These are phyloP conservation scores for Pammene fasciana DNA, from an alignment of 2,888 invertebrate genomes.

Conservation along the genomic window DNA sequence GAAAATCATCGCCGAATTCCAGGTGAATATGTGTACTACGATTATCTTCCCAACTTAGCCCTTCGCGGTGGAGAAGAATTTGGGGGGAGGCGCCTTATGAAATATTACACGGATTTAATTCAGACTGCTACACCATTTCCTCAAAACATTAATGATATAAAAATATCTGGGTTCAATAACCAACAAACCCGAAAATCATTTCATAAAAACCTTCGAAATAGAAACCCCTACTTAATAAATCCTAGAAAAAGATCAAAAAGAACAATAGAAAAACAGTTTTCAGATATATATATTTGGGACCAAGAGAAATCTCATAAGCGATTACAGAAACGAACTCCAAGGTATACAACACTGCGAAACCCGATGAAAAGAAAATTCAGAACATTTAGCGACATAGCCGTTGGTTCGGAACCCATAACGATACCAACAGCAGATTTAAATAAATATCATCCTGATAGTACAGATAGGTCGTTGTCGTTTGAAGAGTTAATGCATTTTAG, in stretches of 20 bases:
- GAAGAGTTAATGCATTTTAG: constrained; percentile 74
- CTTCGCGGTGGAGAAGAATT: constrained; percentile 54
- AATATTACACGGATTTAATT: constrained; percentile 39
- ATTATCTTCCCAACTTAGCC: constrained; percentile 56
- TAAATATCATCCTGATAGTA: constrained; percentile 50
- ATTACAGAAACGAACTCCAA: constrained; percentile 58
- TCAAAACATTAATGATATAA: constrained; percentile 3
- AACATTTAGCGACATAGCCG: constrained; percentile 41
- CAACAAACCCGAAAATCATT: constrained; percentile 22
- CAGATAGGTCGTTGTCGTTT: constrained; percentile 76
- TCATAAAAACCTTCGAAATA: constrained; percentile 48
- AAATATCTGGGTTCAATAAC: constrained; percentile 1
- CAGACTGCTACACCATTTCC: background rate
- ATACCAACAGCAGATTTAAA: constrained; percentile 52
- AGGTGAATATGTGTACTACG: constrained; percentile 52
- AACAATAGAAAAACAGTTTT: constrained; percentile 52
- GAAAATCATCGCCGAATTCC: constrained; percentile 49
- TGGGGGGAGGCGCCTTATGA: constrained; percentile 42
- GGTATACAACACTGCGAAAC: constrained; percentile 65
- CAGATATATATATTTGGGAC: constrained; percentile 69
- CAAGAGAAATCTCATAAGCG: constrained; percentile 58
- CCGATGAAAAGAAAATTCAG: constrained; percentile 53
- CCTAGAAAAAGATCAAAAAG: constrained; percentile 62
- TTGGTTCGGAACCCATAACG: constrained; percentile 68
- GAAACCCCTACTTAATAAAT: constrained; percentile 54